phyloP scores from a whole-genome alignment of 2,888 invertebrate genomes.

The Limnephilus rhombicus region DNA sequence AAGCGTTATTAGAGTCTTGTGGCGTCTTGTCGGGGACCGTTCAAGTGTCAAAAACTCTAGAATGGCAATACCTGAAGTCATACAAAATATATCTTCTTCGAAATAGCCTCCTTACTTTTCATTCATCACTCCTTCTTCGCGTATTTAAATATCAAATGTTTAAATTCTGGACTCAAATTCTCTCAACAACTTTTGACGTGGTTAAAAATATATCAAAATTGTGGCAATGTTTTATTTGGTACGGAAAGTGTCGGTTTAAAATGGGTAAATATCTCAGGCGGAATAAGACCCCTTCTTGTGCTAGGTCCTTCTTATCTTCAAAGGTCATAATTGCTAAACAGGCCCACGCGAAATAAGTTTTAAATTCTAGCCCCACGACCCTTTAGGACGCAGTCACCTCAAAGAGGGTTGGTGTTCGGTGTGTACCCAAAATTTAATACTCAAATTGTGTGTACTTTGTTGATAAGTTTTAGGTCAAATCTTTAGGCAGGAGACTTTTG shows the following conservation, averaged over 20 bases:
- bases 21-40: too few relatives aligned
- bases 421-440: not conserved
- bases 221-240: not conserved
- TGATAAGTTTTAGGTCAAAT: not conserved
- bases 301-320: not conserved
- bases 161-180: not conserved
- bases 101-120: not conserved
- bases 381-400: not conserved
- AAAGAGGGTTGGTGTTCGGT: not conserved
- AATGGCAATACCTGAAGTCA: too few relatives aligned
- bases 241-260: not conserved
- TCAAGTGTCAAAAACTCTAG: too few relatives aligned
- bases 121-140: not conserved
- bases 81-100: not conserved
- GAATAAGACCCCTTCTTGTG: not conserved
- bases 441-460: not conserved
- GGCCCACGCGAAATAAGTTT: not conserved
- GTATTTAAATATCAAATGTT: not conserved
- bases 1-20: too few relatives aligned
- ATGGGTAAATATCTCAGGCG: not conserved
- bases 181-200: not conserved
- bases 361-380: not conserved
- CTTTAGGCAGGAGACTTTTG: not conserved
- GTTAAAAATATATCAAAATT: not conserved
- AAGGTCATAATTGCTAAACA: not conserved